Evolutionary conservation across 2,888 invertebrate species (phyloP).

Genomic region (Chromoteleia sp.): DNA sequence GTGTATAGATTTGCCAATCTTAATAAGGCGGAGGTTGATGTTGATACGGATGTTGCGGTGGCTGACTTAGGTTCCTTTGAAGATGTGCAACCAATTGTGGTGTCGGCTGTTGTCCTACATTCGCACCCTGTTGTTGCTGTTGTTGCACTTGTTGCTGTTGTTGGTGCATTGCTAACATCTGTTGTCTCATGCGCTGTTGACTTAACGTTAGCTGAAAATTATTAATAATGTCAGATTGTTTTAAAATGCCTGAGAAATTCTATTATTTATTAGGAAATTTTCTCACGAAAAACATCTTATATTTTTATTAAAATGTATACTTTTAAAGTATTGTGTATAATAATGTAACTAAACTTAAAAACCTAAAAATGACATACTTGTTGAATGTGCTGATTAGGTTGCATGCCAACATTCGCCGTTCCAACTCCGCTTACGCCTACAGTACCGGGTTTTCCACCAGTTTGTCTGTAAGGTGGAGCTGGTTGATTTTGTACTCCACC

Average conservation of each 20-base stretch:
- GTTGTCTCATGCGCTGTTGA: constrained; percentile 89
- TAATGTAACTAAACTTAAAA: neutral
- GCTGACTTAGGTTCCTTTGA: constrained; percentile 87
- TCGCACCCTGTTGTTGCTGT: constrained; percentile 81
- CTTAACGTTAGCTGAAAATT: constrained; percentile 79
- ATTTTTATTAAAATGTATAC: too few relatives aligned
- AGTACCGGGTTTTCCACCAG: constrained; percentile 83
- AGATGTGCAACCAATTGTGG: constrained; percentile 89
- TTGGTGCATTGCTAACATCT: constrained; percentile 88
- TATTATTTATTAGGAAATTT: too few relatives aligned
- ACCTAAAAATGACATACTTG: constrained; percentile 81
- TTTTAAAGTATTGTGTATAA: neutral
- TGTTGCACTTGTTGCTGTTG: constrained; percentile 84
- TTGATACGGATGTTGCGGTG: constrained; percentile 85
- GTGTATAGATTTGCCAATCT: constrained; percentile 37
- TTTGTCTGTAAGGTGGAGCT: constrained; percentile 92
- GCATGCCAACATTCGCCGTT: constrained; percentile 83
- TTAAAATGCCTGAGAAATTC: too few relatives aligned
- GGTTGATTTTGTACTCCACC: constrained; percentile 87
- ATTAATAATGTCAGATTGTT: too few relatives aligned
- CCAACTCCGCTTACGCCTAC: constrained; percentile 82
- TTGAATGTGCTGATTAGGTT: constrained; percentile 88
- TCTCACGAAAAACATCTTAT: too few relatives aligned
- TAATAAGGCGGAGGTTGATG: constrained; percentile 87
- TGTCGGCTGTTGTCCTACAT: constrained; percentile 85